Evolutionary conservation across 1,140 invertebrate species (phyloP).

Genomic region (Drosophila kanapiae): DNA sequence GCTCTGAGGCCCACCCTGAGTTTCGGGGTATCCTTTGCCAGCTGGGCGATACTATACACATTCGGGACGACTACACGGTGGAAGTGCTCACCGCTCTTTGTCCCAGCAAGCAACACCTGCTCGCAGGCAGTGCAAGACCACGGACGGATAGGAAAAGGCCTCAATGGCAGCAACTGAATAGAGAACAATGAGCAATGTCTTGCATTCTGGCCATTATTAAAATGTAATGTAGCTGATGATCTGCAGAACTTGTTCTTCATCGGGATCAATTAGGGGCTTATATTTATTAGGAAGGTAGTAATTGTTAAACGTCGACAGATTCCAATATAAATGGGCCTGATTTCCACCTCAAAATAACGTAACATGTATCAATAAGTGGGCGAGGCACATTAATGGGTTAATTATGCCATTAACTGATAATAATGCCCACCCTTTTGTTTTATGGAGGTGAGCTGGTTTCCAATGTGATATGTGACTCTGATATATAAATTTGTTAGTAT

Average conservation of each 20-base stretch:
- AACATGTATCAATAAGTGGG: neutral
- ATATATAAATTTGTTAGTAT: neutral
- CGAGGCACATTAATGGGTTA: neutral
- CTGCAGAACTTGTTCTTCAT: neutral
- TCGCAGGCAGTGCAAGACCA: conserved; percentile 4
- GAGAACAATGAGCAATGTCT: neutral
- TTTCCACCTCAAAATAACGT: neutral
- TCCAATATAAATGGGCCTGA: too few species aligned
- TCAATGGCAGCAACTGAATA: neutral
- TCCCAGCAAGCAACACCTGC: neutral
- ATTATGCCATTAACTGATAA: neutral
- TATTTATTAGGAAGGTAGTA: too few species aligned
- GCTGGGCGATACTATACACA: conserved; percentile 47
- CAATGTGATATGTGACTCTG: neutral
- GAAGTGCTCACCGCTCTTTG: conserved; percentile 45
- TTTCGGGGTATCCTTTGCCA: conserved; percentile 53
- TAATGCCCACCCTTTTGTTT: neutral
- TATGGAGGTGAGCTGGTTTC: too few species aligned
- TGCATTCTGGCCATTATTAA: neutral
- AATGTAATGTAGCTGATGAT: neutral
- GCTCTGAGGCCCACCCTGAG: conserved; percentile 44
- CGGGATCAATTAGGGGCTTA: too few species aligned
- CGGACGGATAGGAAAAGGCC: neutral
- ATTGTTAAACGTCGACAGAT: too few species aligned
- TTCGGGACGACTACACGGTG: conserved; percentile 20